A percentile compares a stretch with the other conserved stretches of the same genome.
phyloP scores from a whole-genome alignment of 1,140 invertebrate genomes.

The Apis dorsata region DNA sequence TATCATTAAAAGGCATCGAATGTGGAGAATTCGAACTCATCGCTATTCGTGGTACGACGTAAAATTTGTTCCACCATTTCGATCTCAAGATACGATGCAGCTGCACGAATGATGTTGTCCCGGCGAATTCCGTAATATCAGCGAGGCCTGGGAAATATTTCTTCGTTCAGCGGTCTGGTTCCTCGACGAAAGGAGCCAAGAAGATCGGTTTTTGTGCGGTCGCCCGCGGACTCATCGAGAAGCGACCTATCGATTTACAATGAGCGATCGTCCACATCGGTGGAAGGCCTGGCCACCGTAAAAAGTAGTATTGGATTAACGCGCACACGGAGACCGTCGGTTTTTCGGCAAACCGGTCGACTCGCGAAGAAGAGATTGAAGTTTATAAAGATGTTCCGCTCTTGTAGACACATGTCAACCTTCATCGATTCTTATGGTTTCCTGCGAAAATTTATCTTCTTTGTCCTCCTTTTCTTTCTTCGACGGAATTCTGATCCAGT shows the following conservation, averaged over 20 bases:
- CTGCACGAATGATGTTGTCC: constrained; percentile 62
- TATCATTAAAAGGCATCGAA: too few relatives aligned
- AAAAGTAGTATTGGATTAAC: constrained; percentile 69
- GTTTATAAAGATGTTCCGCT: constrained; percentile 62
- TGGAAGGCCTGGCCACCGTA: constrained; percentile 34
- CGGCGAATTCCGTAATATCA: constrained; percentile 57
- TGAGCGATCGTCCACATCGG: constrained; percentile 50
- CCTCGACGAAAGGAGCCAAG: constrained; percentile 25
- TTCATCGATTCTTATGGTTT: constrained; percentile 15
- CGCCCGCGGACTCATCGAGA: constrained; percentile 27
- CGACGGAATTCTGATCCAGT: too few relatives aligned
- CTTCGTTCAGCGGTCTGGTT: constrained; percentile 47
- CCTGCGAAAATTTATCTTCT: constrained; percentile 3
- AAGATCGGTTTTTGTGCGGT: constrained; percentile 54
- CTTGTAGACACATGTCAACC: constrained; percentile 53
- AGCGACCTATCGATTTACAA: constrained; percentile 65
- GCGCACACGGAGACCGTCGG: constrained; percentile 45
- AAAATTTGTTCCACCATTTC: constrained; percentile 58
- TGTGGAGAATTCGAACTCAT: not conserved
- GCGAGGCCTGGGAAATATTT: constrained; percentile 53
- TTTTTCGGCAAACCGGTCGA: constrained; percentile 54
- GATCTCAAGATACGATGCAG: constrained; percentile 53
- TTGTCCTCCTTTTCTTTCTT: not conserved
- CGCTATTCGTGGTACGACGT: not conserved
- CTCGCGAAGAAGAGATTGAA: constrained; percentile 45